These are phyloP conservation scores for Wasmannia auropunctata DNA, from an alignment of 1,140 invertebrate genomes.

Conservation along the genomic window DNA sequence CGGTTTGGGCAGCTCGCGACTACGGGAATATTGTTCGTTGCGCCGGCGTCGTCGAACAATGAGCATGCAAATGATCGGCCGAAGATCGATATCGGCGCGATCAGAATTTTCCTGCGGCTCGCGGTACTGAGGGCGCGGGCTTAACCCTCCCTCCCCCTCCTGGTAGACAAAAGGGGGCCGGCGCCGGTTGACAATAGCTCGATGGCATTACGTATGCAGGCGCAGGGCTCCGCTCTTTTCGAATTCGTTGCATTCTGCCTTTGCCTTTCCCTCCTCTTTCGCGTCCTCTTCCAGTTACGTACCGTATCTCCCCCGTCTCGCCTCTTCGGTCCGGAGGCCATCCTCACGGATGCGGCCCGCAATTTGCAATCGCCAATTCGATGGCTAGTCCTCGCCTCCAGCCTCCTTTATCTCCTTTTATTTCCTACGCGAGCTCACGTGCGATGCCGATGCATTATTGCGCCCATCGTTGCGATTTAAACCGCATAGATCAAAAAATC, in stretches of 20 bases:
- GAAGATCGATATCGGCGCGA: slow-evolving; percentile 85
- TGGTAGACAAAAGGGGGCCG: slow-evolving; percentile 80
- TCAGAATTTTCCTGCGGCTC: slow-evolving; percentile 83
- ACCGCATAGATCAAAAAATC: neutral
- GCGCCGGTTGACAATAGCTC: slow-evolving; percentile 82
- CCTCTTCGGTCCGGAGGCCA: slow-evolving; percentile 44
- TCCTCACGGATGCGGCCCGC: slow-evolving; percentile 73
- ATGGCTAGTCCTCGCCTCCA: slow-evolving; percentile 57
- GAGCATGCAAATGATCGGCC: slow-evolving; percentile 86
- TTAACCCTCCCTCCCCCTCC: slow-evolving; percentile 62
- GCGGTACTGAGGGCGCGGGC: slow-evolving; percentile 66
- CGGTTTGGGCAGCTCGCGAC: slow-evolving; percentile 53
- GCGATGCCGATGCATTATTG: slow-evolving; percentile 10
- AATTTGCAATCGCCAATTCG: slow-evolving; percentile 81
- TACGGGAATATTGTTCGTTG: slow-evolving; percentile 69
- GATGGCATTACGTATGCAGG: slow-evolving; percentile 85
- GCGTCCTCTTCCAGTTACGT: slow-evolving; percentile 52
- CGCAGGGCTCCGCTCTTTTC: slow-evolving; percentile 81
- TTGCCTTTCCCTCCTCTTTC: slow-evolving; percentile 71
- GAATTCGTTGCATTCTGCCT: slow-evolving; percentile 84
- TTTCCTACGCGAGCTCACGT: neutral
- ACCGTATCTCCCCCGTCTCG: slow-evolving; percentile 11
- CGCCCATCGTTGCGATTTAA: neutral
- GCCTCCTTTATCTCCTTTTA: slow-evolving; percentile 24
- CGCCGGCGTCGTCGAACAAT: slow-evolving; percentile 81